phyloP scores from a whole-genome alignment of 2,797 vertebrate species.

The Buphagus erythrorhynchus region DNA sequence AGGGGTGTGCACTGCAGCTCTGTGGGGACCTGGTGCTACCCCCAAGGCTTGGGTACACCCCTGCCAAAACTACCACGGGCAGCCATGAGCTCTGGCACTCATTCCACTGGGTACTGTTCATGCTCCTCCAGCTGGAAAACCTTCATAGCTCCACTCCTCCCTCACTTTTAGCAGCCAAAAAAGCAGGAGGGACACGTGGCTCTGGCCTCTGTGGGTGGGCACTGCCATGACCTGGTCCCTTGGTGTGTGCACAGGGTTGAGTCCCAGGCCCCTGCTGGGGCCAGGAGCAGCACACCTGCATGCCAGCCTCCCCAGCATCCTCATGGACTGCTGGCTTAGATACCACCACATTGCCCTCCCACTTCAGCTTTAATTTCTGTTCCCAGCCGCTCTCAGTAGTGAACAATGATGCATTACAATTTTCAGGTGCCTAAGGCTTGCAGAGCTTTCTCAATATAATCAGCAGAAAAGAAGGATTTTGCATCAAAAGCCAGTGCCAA shows the following conservation, averaged over 20 bases:
- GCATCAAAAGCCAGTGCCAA: conserved; percentile 8
- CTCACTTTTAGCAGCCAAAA: neutral
- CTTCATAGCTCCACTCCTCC: neutral
- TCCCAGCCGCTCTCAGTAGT: conserved; percentile 2
- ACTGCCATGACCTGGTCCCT: neutral
- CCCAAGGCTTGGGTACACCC: neutral
- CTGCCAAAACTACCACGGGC: neutral
- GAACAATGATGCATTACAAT: conserved; percentile 53
- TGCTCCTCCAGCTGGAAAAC: neutral
- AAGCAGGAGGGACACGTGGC: neutral
- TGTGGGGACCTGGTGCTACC: neutral
- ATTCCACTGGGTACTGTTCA: fast-evolving
- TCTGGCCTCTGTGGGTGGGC: neutral
- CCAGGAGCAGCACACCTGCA: neutral
- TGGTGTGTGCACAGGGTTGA: neutral
- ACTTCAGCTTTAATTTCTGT: conserved; percentile 38
- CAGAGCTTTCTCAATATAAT: conserved; percentile 62
- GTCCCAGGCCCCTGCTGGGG: fast-evolving
- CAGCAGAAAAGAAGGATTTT: conserved; percentile 64
- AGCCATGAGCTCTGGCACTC: neutral
- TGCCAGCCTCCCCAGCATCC: neutral
- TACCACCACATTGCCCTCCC: neutral
- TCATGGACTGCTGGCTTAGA: neutral
- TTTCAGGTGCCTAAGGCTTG: conserved; percentile 46
- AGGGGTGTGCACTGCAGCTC: neutral